Base-by-base conservation (phyloP, 2,797 vertebrate genomes). In the Fringilla coelebs region DNA sequence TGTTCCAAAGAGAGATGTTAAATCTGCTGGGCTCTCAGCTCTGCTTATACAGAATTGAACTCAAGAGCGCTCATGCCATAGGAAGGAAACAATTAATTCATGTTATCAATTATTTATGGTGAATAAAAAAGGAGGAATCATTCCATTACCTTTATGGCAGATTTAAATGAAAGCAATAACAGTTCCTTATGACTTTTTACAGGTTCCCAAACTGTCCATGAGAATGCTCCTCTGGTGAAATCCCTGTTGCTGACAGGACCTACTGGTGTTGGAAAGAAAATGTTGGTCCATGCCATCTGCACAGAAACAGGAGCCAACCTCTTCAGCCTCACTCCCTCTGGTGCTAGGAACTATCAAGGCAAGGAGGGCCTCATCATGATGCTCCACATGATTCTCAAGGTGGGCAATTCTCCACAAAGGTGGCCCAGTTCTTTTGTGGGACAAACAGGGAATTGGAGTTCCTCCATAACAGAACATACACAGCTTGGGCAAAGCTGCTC, bases 251-350 rank as follows among this genome's bases (percentile, higher is more conserved):
- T 99, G 89, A 97, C 97, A 1, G 98, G 98, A 32, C 98, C 98
- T 0, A 14, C 96, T 0, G 98, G 98, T 1, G 98, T 98, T 9
- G 98, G 98, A 3, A 99, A 99, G 97, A 98, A 98, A 80, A 98
- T 98, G 98, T 94, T 99, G 89, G 97, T 99, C n/a, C 98, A 99
- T 11, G 98, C 98, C 73, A 95, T 99, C 90, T 99, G 98, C 94
- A 98, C 98, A 0, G 98, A 99, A 97, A 98, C 98, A 0, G 98
- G 98, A 68, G 98, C 98, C 77, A 99, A 98, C 95, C 98, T 99
- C 90, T 99, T 99, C 94, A 96, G 98, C 94, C 87, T 99, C 70
- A 98, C 98, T 2, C 41, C 98, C 4, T 89, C 95, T 28, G 98
- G 97, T 90, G 89, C 96, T 2, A 97, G 98, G 17, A 99, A 98